Base-by-base conservation (phyloP, 1,140 invertebrate species). In the Reticulitermes speratus region DNA sequence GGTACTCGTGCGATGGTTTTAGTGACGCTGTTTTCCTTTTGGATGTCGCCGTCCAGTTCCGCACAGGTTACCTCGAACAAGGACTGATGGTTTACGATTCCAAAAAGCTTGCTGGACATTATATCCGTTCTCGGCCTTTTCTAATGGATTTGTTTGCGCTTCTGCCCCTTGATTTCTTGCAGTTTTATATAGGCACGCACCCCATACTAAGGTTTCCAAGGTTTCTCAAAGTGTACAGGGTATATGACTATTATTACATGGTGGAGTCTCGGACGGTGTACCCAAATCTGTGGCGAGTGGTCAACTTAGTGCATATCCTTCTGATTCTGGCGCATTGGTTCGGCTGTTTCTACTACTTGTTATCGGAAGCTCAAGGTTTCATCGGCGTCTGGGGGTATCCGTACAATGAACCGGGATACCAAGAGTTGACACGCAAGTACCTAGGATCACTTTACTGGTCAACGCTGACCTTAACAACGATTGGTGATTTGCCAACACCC, bases 271-370 rank as follows among this genome's bases (percentile, higher is more conserved):
- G 97, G 87, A 98, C 97, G 1, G 96, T 98, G 59, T 99, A 97
- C 91, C 98, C 98, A 9, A 99, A 99, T 91, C 93, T 99, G 89
- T 98, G 97, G 96, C 93, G 98, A n/a, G 98, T 99, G 44, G 94
- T 98, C 87, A 99, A 98, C 91, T 92, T 99, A 44, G 97, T 98
- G 87, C 98, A 99, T 90, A 98, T 99, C 88, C 93, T 99, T 59
- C 94, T 99, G 87, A 96, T 99, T 88, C 93, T 98, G 87, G 97
- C 97, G 38, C 98, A 99, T 90, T 99, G 98, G 98, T 99, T 99
- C 90, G 98, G 97, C 59, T 98, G 97, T 90, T 99, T 99, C 92
- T 99, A 99, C 92, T 99, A 97, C 92, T 91, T 99, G 87, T 94
- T 99, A 44, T 98, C 97, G 11, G 97, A 98, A 90, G 95, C 96